Conservation (phyloP, 1,140 invertebrate genomes). For the Brachionus manjavacas region DNA sequence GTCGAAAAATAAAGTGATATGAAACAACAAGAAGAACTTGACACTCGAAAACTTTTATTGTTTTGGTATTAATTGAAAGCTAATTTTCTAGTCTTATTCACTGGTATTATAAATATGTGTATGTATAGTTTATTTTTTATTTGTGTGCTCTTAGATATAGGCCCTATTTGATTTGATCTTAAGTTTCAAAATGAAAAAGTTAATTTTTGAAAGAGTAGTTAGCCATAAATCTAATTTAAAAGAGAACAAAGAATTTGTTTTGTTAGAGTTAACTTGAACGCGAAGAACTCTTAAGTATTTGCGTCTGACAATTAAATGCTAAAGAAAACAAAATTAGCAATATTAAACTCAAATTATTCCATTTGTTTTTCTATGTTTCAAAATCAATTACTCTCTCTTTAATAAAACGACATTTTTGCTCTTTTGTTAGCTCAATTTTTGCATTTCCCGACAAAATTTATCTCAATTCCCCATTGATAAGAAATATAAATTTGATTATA, state of each 20-base stretch:
- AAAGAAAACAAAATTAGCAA: background rate
- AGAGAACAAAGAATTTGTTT: background rate
- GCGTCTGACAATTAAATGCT: constrained; percentile 1
- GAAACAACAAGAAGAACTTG: background rate
- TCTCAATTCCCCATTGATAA: background rate
- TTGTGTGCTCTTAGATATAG: background rate
- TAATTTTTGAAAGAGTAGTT: background rate
- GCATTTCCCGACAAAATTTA: background rate
- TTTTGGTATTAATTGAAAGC: constrained; percentile 4
- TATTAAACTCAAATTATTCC: background rate
- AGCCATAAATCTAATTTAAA: background rate
- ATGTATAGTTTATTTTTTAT: background rate
- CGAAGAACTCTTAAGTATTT: background rate
- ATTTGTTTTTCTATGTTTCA: background rate
- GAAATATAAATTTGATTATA: background rate
- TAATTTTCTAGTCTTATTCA: background rate
- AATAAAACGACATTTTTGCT: background rate
- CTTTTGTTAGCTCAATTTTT: background rate
- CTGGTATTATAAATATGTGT: background rate
- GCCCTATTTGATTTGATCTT: background rate
- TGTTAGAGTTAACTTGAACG: background rate
- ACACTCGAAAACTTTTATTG: background rate
- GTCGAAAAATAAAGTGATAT: background rate
- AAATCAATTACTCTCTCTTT: background rate
- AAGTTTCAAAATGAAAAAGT: background rate